Evolutionary conservation across 2,888 invertebrate species (phyloP).

Genomic region (Philopedon plagiatum): DNA sequence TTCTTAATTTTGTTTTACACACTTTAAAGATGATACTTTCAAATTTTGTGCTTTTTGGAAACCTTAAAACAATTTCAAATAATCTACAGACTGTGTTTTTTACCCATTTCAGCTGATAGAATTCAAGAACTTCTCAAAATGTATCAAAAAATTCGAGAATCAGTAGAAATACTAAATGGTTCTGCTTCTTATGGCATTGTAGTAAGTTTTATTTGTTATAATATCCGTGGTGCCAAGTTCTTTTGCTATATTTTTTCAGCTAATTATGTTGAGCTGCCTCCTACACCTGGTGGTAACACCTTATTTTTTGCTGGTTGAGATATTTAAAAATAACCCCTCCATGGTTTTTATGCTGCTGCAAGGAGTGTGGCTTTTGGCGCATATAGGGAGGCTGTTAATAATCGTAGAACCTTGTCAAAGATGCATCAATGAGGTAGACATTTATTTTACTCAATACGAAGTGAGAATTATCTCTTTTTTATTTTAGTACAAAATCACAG

Average conservation of each 20-base stretch:
- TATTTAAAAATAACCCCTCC: constrained; percentile 50
- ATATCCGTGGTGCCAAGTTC: no score
- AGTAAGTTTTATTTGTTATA: no score
- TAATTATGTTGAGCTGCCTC: constrained; percentile 55
- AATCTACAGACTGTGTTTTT: no score
- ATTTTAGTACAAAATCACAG: constrained; percentile 54
- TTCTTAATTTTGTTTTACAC: no score
- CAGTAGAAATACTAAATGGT: constrained; percentile 51
- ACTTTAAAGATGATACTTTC: no score
- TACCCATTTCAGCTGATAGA: constrained; percentile 52
- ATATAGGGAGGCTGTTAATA: constrained; percentile 54
- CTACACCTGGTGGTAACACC: constrained; percentile 56
- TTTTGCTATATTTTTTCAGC: no score
- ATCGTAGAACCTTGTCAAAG: constrained; percentile 56
- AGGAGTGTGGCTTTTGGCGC: constrained; percentile 50
- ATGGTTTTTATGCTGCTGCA: constrained; percentile 62
- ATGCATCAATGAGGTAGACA: constrained; percentile 54
- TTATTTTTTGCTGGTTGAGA: constrained; percentile 53
- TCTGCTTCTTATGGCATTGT: constrained; percentile 43
- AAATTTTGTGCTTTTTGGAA: no score
- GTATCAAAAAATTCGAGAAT: constrained; percentile 52
- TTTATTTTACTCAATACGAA: neutral
- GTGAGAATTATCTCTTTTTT: neutral
- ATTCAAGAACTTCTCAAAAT: constrained; percentile 49
- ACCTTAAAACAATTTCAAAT: no score